These are phyloP conservation scores for Drosophila pseudoananassae DNA, from an alignment of 1,140 invertebrate genomes.

Conservation along the genomic window DNA sequence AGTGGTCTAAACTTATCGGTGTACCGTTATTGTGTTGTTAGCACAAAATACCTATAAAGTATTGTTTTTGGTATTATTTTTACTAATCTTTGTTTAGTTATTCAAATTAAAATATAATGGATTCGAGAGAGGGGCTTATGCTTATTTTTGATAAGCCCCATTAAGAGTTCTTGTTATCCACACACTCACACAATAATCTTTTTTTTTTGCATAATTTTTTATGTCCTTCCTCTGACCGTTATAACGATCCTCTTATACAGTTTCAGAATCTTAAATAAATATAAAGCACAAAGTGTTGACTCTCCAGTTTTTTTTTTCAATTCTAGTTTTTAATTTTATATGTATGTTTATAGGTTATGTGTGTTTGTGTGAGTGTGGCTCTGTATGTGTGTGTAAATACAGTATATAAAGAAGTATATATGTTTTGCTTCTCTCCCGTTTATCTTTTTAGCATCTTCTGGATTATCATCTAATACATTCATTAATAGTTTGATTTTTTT, in stretches of 20 bases:
- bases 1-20: conserved; percentile 63
- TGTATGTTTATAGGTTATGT: conserved; percentile 24
- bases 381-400: conserved; percentile 31
- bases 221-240: conserved; percentile 5
- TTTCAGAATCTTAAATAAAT: conserved; percentile 66
- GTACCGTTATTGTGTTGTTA: conserved; percentile 61
- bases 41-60: conserved; percentile 60
- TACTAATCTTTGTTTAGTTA: conserved; percentile 6
- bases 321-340: conserved; percentile 40
- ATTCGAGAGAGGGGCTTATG: conserved; percentile 20
- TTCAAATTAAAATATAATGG: conserved; percentile 42
- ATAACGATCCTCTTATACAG: conserved; percentile 20
- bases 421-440: conserved; percentile 1
- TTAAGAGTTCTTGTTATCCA: background rate
- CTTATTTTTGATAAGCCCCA: background rate
- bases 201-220: conserved; percentile 1
- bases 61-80: conserved; percentile 2
- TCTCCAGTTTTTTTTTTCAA: conserved; percentile 58
- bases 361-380: conserved; percentile 21
- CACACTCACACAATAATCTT: conserved; percentile 1
- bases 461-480: conserved; percentile 9
- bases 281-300: conserved; percentile 81
- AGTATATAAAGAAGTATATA: conserved; percentile 37
- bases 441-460: conserved; percentile 18
- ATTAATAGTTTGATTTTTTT: conserved; percentile 18